Base-by-base conservation (phyloP, 1,140 invertebrate species). In the Agraylea sexmaculata region DNA sequence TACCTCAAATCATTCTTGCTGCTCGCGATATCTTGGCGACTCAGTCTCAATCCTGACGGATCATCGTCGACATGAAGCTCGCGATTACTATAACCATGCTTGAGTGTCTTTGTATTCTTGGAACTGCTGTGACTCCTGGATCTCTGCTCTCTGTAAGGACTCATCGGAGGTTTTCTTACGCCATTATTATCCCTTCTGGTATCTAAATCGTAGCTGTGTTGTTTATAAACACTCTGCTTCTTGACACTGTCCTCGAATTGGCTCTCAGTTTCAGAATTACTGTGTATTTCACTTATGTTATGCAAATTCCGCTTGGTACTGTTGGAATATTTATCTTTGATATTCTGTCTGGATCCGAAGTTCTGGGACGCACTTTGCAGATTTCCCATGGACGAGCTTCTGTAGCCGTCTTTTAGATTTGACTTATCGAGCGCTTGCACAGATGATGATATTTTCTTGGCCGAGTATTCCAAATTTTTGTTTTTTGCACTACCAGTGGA, bases 211-310 rank as follows among this genome's bases (percentile, higher is more conserved):
- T 37, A 27, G 11, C 16, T 35, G 45, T 37, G 44, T 43, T 36
- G 19, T 27, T n/a, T 13, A 22, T 35, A 37, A 40, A 19, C 10
- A 11, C 11, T 40, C 29, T 13, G 25, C 17, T 30, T 35, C 15
- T 30, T 25, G 2, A 20, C 39, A 18, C 54, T 57, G 29, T 58
- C 58, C 19, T 55, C 57, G 28, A 62, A 53, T 18, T 61, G 58
- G 40, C 57, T 66, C 30, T 62, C 62, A 12, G 43, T 60, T 43
- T 62, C 59, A 6, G 58, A 64, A 51, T 62, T 71, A 47, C 60
- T 66, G 21, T 59, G 58, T 4, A 62, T 73, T 54, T 74, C 62
- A 4, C 71, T 66, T 50, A 73, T 66, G 53, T 75, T 70, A 34
- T 74, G 64, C 17, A 74, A 57, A 54, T 75, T 65, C 41, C 66